Conservation (phyloP, 2,797 vertebrate genomes). For the Brachymystax lenok region DNA sequence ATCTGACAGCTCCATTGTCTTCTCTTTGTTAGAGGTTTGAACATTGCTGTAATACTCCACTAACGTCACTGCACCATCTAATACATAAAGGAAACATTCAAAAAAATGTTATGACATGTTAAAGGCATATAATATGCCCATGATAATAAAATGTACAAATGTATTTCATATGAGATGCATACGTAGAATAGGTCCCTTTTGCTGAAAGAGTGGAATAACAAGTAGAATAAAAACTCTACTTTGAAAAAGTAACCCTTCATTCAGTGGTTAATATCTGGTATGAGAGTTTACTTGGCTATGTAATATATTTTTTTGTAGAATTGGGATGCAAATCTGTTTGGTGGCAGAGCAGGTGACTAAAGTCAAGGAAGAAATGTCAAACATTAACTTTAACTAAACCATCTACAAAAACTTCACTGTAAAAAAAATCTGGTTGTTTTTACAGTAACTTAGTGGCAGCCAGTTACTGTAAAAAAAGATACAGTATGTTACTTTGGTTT, state of each 20-base stretch:
- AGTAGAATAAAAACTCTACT: background rate
- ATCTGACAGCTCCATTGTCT: background rate
- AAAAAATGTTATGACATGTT: conserved; percentile 16
- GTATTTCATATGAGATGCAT: conserved; percentile 55
- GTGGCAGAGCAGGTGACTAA: background rate
- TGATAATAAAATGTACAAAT: conserved; percentile 22
- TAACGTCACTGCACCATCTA: conserved; percentile 31
- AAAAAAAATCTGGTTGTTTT: too few species aligned
- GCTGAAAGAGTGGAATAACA: conserved; percentile 19
- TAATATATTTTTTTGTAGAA: conserved; percentile 27
- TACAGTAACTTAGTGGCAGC: too few species aligned
- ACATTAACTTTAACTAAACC: too few species aligned
- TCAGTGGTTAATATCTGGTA: conserved; percentile 32
- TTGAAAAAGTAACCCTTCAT: too few species aligned
- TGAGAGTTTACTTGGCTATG: conserved; percentile 12
- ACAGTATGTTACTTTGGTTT: too few species aligned
- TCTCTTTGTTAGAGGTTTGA: conserved; percentile 10
- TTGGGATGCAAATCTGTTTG: conserved; percentile 3
- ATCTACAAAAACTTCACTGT: too few species aligned
- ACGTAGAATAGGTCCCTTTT: conserved; percentile 41
- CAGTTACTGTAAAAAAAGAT: too few species aligned
- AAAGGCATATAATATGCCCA: background rate
- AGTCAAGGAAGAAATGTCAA: conserved; percentile 25
- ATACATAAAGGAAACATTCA: background rate
- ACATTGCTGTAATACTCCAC: conserved; percentile 31